phyloP scores from a whole-genome alignment of 1,140 invertebrate genomes.

The Drosophila burlai region DNA sequence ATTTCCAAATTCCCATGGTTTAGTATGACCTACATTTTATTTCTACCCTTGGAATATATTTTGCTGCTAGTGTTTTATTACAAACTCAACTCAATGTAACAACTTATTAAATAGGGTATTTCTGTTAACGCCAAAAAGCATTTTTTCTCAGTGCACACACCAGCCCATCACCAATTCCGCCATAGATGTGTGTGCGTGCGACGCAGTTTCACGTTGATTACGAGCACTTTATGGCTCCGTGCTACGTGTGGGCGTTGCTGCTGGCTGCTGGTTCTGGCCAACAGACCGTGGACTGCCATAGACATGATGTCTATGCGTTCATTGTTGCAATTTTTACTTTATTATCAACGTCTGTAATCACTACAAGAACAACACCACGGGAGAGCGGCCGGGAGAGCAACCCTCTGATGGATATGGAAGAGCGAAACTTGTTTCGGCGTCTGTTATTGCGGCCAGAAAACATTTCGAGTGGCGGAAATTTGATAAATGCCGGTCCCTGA shows the following conservation, averaged over 20 bases:
- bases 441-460: slow-evolving; percentile 47
- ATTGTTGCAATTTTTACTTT: slow-evolving; percentile 74
- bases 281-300: slow-evolving; percentile 30
- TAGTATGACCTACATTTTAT: background rate
- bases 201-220: slow-evolving; percentile 79
- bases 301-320: slow-evolving; percentile 63
- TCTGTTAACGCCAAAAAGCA: too few species aligned
- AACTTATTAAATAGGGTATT: background rate
- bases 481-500: slow-evolving; percentile 63
- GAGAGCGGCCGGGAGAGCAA: slow-evolving; percentile 16
- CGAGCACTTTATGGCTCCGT: slow-evolving; percentile 75
- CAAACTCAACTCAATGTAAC: background rate
- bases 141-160: slow-evolving; percentile 17
- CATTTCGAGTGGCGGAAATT: slow-evolving; percentile 34
- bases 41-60: rapidly evolving
- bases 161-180: slow-evolving; percentile 11
- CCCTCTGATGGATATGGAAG: slow-evolving; percentile 15
- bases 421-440: slow-evolving; percentile 44
- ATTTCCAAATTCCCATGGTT: background rate
- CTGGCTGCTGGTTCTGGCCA: slow-evolving; percentile 15
- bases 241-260: slow-evolving; percentile 74
- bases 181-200: slow-evolving; percentile 47
- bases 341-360: slow-evolving; percentile 65
- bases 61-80: background rate
- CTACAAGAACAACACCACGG: slow-evolving; percentile 11